These are phyloP conservation scores for Gastrophryne carolinensis DNA, from an alignment of 2,797 vertebrate species.

Conservation along the genomic window DNA sequence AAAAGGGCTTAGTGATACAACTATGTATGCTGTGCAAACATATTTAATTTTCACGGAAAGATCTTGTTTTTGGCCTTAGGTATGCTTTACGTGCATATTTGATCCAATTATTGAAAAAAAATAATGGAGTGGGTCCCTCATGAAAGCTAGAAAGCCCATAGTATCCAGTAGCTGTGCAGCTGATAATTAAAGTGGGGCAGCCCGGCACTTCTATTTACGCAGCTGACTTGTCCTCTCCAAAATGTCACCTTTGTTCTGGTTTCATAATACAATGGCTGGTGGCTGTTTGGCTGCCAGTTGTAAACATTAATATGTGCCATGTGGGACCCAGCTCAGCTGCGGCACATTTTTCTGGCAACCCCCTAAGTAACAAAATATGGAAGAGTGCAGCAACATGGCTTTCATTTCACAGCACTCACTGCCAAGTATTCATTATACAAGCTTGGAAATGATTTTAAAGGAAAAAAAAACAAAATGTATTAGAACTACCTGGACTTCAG, in stretches of 20 bases:
- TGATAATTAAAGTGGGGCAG: conserved; percentile 14
- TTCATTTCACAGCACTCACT: background rate
- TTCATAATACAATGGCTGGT: conserved; percentile 1
- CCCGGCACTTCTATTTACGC: background rate
- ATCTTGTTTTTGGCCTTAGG: background rate
- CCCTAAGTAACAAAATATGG: background rate
- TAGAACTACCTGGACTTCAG: too few relatives aligned
- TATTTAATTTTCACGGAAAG: background rate
- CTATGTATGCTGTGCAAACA: too few relatives aligned
- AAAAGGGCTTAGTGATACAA: too few relatives aligned
- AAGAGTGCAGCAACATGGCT: background rate
- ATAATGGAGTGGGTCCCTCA: too few relatives aligned
- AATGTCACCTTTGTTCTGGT: conserved; percentile 6
- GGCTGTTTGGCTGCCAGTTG: conserved; percentile 14
- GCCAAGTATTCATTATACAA: background rate
- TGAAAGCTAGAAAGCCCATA: background rate
- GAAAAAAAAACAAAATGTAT: too few relatives aligned
- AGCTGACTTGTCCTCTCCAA: background rate
- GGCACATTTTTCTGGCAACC: conserved; percentile 10
- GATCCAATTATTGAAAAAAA: background rate
- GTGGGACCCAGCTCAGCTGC: background rate
- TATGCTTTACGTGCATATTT: background rate
- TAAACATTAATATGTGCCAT: background rate
- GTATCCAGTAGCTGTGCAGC: background rate
- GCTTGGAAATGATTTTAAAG: background rate